phyloP scores from a whole-genome alignment of 2,113 vertebrate species.

The Pseudois nayaur region DNA sequence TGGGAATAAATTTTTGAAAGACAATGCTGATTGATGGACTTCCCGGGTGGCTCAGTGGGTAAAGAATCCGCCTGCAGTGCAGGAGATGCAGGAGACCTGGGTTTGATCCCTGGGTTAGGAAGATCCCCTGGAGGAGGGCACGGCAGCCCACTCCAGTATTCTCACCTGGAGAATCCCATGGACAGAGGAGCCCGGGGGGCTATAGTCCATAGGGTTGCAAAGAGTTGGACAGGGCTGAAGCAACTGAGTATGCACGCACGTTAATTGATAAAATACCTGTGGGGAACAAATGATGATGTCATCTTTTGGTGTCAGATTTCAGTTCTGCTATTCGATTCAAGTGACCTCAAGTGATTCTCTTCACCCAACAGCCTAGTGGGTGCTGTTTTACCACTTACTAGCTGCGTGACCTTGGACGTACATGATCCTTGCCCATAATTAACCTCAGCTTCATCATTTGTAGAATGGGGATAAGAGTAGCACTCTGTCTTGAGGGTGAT shows the following conservation, averaged over 20 bases:
- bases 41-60: background rate
- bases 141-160: background rate
- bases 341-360: background rate
- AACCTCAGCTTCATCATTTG: background rate
- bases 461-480: background rate
- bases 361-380: background rate
- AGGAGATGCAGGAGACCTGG: background rate
- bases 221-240: background rate
- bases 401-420: background rate
- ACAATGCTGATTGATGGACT: background rate
- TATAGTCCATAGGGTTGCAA: background rate
- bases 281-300: background rate
- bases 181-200: background rate
- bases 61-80: background rate
- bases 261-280: background rate
- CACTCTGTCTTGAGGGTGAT: background rate
- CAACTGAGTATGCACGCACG: accelerated
- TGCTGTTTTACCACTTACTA: background rate
- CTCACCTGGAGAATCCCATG: background rate
- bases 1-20: background rate
- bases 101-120: background rate
- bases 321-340: background rate
- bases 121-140: background rate
- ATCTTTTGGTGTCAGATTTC: background rate
- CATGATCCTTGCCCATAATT: background rate